Conservation (phyloP, 2,113 vertebrate species). For the Prionailurus viverrinus region DNA sequence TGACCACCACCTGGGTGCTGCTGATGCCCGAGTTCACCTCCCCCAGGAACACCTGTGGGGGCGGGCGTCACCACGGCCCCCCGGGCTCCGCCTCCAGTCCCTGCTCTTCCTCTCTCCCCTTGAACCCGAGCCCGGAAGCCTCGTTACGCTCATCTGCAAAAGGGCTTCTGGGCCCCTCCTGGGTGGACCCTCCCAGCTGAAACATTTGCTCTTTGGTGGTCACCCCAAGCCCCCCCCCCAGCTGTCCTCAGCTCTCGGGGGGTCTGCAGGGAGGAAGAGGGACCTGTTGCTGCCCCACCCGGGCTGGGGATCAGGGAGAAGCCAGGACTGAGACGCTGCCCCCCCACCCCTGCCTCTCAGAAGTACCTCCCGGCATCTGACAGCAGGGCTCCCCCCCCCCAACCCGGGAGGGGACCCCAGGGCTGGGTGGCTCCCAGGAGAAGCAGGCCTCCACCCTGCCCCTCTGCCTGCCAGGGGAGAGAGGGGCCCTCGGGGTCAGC, state of each 20-base stretch:
- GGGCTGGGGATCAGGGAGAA: not conserved
- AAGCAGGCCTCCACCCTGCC: not conserved
- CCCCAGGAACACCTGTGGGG: conserved; percentile 93
- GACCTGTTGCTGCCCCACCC: rapidly evolving
- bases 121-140: not conserved
- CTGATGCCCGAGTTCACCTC: conserved; percentile 93
- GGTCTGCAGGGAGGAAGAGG: not conserved
- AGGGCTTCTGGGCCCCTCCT: too few relatives aligned
- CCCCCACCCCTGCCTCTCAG: not conserved
- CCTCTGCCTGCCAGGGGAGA: not conserved
- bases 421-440: not conserved
- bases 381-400: too few relatives aligned
- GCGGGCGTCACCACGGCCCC: rapidly evolving
- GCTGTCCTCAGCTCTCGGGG: not conserved
- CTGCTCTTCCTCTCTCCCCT: not conserved
- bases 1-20: conserved; percentile 95
- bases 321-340: not conserved
- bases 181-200: not conserved
- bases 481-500: rapidly evolving
- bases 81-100: too few relatives aligned
- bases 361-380: not conserved
- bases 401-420: not conserved
- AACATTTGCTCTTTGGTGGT: rapidly evolving
- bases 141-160: not conserved
- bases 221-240: not conserved